Percentiles rank a stretch among this genome's conserved stretches.
Conservation (phyloP, 2,797 vertebrate genomes). For the Uromys caudimaculatus region DNA sequence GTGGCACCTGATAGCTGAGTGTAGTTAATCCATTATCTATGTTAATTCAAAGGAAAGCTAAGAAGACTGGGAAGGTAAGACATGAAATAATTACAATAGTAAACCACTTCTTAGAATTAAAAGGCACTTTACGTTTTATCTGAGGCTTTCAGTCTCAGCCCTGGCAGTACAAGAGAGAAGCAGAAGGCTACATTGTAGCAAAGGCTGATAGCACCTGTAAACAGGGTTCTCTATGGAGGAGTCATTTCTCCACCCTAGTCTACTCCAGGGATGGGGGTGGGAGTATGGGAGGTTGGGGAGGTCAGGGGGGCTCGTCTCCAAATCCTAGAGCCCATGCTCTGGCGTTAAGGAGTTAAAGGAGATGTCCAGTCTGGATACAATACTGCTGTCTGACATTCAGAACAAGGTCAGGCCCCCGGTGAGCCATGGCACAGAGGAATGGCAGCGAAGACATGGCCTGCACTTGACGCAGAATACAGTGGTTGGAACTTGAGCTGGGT, state of each 20-base stretch:
- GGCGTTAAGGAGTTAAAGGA: not conserved
- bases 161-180: not conserved
- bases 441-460: not conserved
- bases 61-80: not conserved
- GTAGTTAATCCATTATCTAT: slow-evolving; percentile 10
- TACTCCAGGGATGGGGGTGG: not conserved
- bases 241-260: not conserved
- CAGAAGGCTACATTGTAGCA: not conserved
- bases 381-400: not conserved
- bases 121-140: slow-evolving; percentile 2
- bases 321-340: not conserved
- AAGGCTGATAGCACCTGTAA: not conserved
- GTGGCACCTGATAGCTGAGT: not conserved
- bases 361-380: not conserved
- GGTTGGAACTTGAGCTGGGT: not conserved
- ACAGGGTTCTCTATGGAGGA: not conserved
- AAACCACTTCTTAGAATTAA: not conserved
- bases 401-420: not conserved
- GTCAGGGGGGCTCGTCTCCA: not conserved
- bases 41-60: not conserved
- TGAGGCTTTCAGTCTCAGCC: not conserved
- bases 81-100: not conserved
- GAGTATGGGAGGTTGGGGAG: too few relatives aligned
- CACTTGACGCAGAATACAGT: not conserved
- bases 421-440: too few relatives aligned